These are phyloP conservation scores for Mormyrops boulengeri DNA, from an alignment of 2,797 vertebrate species.

Conservation along the genomic window DNA sequence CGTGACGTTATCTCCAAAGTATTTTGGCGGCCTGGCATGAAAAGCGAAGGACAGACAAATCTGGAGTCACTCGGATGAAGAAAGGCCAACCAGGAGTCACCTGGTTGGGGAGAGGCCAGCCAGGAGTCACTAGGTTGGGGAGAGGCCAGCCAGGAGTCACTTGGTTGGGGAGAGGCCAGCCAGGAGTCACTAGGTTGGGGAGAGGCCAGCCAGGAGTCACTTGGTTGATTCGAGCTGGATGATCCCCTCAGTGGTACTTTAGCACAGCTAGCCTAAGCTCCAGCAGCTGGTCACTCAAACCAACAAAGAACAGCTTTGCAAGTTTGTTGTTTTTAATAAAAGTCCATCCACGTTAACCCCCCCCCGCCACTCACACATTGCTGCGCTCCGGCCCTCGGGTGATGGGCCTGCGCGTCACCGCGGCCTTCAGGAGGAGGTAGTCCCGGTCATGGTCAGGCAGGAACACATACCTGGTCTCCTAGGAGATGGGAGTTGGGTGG, in stretches of 20 bases:
- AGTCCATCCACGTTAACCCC: not conserved
- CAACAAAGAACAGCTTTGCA: too few species aligned
- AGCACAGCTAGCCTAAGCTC: not conserved
- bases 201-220: not conserved
- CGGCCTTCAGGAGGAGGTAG: slow-evolving; percentile 65
- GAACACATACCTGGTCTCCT: slow-evolving; percentile 71
- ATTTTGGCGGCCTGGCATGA: slow-evolving; percentile 47
- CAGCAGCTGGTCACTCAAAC: not conserved
- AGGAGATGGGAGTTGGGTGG: not conserved
- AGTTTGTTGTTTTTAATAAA: not conserved
- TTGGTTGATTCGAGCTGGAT: not conserved
- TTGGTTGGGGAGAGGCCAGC: not conserved
- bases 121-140: too few species aligned
- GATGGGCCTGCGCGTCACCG: slow-evolving; percentile 45
- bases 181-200: not conserved
- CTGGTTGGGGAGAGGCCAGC: too few species aligned
- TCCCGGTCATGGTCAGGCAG: slow-evolving; percentile 71
- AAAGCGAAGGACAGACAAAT: not conserved
- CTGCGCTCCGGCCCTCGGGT: slow-evolving; percentile 44
- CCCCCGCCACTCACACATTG: slow-evolving; percentile 27
- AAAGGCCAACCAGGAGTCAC: too few species aligned
- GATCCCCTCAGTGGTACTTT: not conserved
- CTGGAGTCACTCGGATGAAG: not conserved
- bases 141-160: too few species aligned
- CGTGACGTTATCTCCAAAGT: slow-evolving; percentile 57